phyloP scores from a whole-genome alignment of 2,888 invertebrate species.

The Lumbricus terrestris region DNA sequence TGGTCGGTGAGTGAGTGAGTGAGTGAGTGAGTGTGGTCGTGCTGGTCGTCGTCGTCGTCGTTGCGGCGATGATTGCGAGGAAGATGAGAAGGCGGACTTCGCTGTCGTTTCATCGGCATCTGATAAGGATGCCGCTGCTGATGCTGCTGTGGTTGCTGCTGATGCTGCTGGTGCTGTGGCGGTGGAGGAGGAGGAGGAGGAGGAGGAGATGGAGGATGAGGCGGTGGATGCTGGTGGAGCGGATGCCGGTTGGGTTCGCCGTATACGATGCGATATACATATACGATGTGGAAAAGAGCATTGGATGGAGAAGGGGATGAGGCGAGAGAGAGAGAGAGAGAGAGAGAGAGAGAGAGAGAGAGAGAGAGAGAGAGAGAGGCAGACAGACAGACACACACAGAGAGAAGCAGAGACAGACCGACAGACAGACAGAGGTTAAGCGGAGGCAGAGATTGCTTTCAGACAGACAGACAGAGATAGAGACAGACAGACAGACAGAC shows the following conservation, averaged over 20 bases:
- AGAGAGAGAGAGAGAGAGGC: not conserved
- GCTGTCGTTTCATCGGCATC: conserved; percentile 3
- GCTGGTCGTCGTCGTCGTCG: too few species aligned
- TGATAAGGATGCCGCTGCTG: not conserved
- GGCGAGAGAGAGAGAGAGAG: not conserved
- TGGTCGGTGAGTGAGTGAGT: too few species aligned
- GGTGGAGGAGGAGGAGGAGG: not conserved
- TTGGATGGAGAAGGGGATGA: not conserved
- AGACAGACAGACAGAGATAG: not conserved
- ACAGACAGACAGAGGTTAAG: not conserved
- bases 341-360: not conserved
- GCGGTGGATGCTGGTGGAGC: not conserved
- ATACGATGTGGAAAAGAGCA: not conserved
- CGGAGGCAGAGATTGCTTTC: not conserved
- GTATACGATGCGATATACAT: too few species aligned
- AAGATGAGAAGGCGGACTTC: not conserved
- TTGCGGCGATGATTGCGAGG: not conserved
- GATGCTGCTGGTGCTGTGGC: not conserved
- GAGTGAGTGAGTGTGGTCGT: too few species aligned
- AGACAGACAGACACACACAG: too few species aligned
- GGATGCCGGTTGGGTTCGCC: too few species aligned
- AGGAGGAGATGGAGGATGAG: not conserved
- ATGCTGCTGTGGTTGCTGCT: not conserved
- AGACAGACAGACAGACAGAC: not conserved
- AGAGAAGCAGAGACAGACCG: not conserved